Evolutionary conservation across 2,113 vertebrate genomes (phyloP).

Genomic region (Bambusicola thoracicus): DNA sequence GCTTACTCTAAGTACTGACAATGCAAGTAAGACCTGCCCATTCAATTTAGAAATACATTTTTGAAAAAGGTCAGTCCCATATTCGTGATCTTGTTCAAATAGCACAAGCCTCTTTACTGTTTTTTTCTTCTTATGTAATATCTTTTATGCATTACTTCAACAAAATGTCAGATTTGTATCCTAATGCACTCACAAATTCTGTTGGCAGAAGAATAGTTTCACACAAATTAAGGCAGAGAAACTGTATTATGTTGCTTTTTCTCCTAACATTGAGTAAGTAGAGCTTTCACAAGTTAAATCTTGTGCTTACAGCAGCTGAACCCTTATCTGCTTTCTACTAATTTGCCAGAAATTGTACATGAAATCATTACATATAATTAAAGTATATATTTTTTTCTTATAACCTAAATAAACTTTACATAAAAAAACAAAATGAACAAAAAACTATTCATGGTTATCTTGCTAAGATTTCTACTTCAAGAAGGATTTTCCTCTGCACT

Average conservation of each 20-base stretch:
- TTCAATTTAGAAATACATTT: not conserved
- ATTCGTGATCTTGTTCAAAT: slow-evolving; percentile 4
- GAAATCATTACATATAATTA: not conserved
- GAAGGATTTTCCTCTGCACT: not conserved
- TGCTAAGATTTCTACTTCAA: not conserved
- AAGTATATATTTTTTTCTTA: not conserved
- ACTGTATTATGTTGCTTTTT: not conserved
- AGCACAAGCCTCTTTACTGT: not conserved
- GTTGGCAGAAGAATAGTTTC: slow-evolving; percentile 37
- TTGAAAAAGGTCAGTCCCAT: not conserved
- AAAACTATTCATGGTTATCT: not conserved
- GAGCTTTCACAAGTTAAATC: not conserved
- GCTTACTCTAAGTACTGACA: slow-evolving; percentile 12
- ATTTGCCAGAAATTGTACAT: not conserved
- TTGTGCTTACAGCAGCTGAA: not conserved
- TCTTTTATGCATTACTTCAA: not conserved
- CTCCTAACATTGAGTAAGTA: not conserved
- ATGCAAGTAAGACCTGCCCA: not conserved
- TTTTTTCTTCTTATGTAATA: not conserved
- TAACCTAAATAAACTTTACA: not conserved
- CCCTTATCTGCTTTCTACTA: not conserved
- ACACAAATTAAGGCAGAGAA: slow-evolving; percentile 44
- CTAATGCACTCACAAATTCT: not conserved
- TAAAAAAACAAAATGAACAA: not conserved
- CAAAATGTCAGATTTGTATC: not conserved